phyloP scores from a whole-genome alignment of 2,113 vertebrate genomes.

The Struthio camelus region DNA sequence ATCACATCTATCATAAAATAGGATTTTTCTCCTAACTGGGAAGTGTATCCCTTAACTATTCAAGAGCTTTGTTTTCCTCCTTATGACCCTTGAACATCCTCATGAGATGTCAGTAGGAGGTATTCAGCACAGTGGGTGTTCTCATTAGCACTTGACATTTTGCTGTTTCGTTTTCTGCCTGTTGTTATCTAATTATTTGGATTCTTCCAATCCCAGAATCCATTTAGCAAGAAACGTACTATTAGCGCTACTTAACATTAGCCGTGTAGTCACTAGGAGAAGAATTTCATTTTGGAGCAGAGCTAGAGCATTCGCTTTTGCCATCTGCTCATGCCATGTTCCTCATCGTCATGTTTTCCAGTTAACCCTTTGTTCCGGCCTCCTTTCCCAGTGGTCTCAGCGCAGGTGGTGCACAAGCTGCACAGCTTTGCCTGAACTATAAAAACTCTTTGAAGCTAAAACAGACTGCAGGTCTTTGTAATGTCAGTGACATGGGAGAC shows the following conservation, averaged over 20 bases:
- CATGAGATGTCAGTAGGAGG: slow-evolving; percentile 10
- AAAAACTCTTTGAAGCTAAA: neutral
- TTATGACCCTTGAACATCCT: neutral
- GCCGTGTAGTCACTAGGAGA: neutral
- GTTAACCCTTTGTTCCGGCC: slow-evolving; percentile 1
- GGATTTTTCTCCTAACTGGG: neutral
- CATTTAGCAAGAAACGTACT: neutral
- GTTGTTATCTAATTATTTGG: slow-evolving; percentile 39
- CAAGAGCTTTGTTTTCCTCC: neutral
- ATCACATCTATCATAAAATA: neutral
- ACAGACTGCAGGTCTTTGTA: neutral
- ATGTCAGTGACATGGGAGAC: neutral
- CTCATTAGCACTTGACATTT: slow-evolving; percentile 51
- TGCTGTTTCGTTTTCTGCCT: slow-evolving; percentile 36
- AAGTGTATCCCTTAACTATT: neutral
- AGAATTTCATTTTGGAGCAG: neutral
- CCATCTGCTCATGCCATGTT: neutral
- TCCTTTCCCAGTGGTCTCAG: rapidly evolving
- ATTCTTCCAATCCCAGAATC: slow-evolving; percentile 4
- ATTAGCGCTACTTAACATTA: neutral
- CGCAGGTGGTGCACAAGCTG: neutral
- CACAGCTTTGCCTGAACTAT: neutral
- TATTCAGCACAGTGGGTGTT: neutral
- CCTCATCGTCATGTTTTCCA: rapidly evolving
- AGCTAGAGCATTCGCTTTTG: neutral